A percentile compares a stretch with the other conserved stretches of the same genome.
Conservation (phyloP, 2,797 vertebrate species). For the Manis pentadactyla region DNA sequence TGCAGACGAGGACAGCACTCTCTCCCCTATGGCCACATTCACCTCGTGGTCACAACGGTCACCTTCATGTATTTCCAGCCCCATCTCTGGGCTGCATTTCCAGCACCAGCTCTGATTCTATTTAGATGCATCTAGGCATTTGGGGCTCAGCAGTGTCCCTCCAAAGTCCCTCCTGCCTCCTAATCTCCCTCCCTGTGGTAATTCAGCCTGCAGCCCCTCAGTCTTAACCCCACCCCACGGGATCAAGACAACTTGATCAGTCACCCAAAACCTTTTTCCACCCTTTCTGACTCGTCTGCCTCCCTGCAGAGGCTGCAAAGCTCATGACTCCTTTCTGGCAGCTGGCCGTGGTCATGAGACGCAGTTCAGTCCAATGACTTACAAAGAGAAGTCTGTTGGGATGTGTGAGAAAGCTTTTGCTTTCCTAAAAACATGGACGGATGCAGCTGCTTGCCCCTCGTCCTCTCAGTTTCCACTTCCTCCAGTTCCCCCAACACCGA, state of each 20-base stretch:
- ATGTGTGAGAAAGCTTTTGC: not conserved
- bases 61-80: not conserved
- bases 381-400: not conserved
- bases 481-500: fast-evolving
- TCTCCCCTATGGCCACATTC: not conserved
- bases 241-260: not conserved
- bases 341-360: not conserved
- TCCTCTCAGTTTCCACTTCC: not conserved
- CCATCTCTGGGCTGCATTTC: not conserved
- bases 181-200: not conserved
- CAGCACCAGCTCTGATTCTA: not conserved
- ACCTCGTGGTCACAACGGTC: fast-evolving
- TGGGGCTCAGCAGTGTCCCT: not conserved
- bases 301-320: not conserved
- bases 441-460: not conserved
- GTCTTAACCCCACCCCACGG: fast-evolving
- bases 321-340: not conserved
- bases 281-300: not conserved
- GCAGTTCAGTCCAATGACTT: not conserved
- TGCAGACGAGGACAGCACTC: not conserved
- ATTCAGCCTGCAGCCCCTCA: not conserved
- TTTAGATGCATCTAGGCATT: not conserved
- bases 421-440: not conserved
- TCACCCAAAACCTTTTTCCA: not conserved
- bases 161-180: not conserved